A percentile compares a stretch with the other conserved stretches of the same genome.
Evolutionary conservation across 2,888 invertebrate species (phyloP).

Genomic region (Osmoderma eremita): DNA sequence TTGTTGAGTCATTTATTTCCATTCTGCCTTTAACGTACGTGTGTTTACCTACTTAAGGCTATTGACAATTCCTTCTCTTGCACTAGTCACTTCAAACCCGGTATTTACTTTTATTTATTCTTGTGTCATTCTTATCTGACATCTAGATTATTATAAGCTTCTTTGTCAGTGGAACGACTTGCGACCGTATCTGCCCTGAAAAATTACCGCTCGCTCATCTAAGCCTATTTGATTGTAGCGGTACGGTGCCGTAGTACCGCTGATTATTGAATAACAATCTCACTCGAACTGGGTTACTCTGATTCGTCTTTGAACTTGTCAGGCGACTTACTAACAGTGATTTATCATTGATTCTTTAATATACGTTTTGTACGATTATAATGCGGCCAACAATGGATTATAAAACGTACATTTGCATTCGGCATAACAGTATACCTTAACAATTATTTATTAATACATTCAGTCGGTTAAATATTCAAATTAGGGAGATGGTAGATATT

Average conservation of each 20-base stretch:
- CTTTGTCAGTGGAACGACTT: slow-evolving; percentile 17
- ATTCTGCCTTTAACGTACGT: neutral
- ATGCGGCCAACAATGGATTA: neutral
- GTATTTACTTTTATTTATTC: slow-evolving; percentile 20
- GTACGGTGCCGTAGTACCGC: neutral
- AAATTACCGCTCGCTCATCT: slow-evolving; percentile 22
- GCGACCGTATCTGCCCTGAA: slow-evolving; percentile 21
- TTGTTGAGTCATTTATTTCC: neutral
- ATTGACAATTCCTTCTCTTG: slow-evolving; percentile 13
- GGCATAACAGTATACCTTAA: slow-evolving; percentile 9
- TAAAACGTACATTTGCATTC: slow-evolving; percentile 6
- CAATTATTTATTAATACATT: slow-evolving; percentile 14
- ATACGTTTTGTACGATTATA: neutral
- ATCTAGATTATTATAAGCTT: slow-evolving; percentile 28
- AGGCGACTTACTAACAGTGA: slow-evolving; percentile 15
- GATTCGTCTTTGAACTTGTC: slow-evolving; percentile 12
- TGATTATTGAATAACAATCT: slow-evolving; percentile 23
- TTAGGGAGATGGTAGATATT: slow-evolving; percentile 7
- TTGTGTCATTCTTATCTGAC: slow-evolving; percentile 27
- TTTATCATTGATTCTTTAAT: slow-evolving; percentile 17
- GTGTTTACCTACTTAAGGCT: slow-evolving; percentile 5
- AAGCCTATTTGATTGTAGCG: slow-evolving; percentile 10
- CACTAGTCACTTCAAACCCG: neutral
- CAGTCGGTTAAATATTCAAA: slow-evolving; percentile 6
- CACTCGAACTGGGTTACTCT: slow-evolving; percentile 5